A percentile compares a stretch with the other conserved stretches of the same genome.
These are phyloP conservation scores for Ichneumoninae sp. DNA, from an alignment of 2,888 invertebrate species.

Conservation along the genomic window DNA sequence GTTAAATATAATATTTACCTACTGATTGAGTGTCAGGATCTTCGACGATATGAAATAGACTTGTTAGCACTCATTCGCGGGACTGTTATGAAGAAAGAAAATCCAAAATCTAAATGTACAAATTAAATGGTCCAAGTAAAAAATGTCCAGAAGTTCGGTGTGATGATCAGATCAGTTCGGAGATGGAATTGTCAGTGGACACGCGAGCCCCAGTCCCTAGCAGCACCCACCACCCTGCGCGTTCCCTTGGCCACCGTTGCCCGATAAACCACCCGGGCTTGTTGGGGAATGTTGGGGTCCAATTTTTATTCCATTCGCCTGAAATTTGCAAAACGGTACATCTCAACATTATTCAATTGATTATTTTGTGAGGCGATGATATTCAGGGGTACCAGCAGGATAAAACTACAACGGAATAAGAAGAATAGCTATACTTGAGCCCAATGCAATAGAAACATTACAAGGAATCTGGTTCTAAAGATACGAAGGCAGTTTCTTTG, in stretches of 20 bases:
- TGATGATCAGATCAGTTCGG: constrained; percentile 79
- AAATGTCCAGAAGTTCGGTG: constrained; percentile 68
- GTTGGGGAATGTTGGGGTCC: constrained; percentile 99
- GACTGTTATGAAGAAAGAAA: constrained; percentile 28
- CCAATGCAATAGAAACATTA: neutral
- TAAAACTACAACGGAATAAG: neutral
- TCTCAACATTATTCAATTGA: neutral
- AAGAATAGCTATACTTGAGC: neutral
- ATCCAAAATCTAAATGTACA: constrained; percentile 41
- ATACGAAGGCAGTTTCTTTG: neutral
- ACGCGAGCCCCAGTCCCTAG: constrained; percentile 86
- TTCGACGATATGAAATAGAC: constrained; percentile 30
- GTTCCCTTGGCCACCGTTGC: constrained; percentile 92
- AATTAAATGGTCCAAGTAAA: constrained; percentile 42
- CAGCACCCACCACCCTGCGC: constrained; percentile 96
- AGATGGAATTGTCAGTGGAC: constrained; percentile 81
- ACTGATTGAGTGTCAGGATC: constrained; percentile 37
- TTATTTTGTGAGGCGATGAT: neutral
- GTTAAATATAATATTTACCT: constrained; percentile 22
- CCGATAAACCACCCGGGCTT: constrained; percentile 90
- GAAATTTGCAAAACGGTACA: constrained; percentile 75
- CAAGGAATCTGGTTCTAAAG: neutral
- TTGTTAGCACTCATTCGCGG: constrained; percentile 33
- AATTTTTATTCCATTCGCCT: constrained; percentile 99
- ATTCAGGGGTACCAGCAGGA: constrained; percentile 11